These are phyloP conservation scores for Pseudeuparius sepicola DNA, from an alignment of 2,888 invertebrate genomes.

Conservation along the genomic window DNA sequence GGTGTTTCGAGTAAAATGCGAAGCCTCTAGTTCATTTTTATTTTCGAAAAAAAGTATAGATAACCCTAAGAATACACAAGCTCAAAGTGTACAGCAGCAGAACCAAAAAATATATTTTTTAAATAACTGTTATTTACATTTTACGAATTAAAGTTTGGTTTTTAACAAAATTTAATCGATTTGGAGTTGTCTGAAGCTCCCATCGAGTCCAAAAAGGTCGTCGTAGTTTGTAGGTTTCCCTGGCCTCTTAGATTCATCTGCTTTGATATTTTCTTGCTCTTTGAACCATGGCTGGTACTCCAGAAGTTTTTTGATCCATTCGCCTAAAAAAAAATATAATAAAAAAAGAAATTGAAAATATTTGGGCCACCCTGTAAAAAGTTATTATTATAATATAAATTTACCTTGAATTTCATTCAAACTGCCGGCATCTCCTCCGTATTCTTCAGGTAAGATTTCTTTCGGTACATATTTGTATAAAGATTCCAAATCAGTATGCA, in stretches of 20 bases:
- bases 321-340: constrained; percentile 42
- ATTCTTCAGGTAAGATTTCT: constrained; percentile 71
- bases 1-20: too few species aligned
- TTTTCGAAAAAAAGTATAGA: too few species aligned
- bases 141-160: too few species aligned
- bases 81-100: too few species aligned
- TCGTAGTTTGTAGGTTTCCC: constrained; percentile 79
- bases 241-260: constrained; percentile 70
- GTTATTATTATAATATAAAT: background rate
- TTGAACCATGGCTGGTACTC: constrained; percentile 72
- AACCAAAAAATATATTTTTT: too few species aligned
- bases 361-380: background rate
- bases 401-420: constrained; percentile 62
- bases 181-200: constrained; percentile 74
- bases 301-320: constrained; percentile 70
- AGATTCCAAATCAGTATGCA: constrained; percentile 64
- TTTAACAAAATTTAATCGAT: too few species aligned
- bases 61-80: too few species aligned
- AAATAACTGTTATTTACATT: too few species aligned
- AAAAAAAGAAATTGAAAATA: background rate
- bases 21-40: too few species aligned
- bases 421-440: constrained; percentile 70
- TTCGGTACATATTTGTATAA: constrained; percentile 70
- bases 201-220: constrained; percentile 81
- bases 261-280: constrained; percentile 66